phyloP scores from a whole-genome alignment of 2,797 vertebrate species.

The Centroberyx gerrardi region DNA sequence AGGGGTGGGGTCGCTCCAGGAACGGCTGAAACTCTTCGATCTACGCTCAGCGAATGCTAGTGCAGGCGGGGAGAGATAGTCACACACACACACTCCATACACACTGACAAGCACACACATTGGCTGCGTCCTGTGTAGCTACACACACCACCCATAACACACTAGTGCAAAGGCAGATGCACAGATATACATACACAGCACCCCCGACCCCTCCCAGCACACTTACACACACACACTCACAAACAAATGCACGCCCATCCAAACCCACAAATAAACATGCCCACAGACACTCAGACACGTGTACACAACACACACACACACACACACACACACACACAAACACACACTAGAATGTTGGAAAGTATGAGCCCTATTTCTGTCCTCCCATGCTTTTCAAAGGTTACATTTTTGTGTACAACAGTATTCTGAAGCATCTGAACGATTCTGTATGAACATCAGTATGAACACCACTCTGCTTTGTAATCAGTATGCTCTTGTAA shows the following conservation, averaged over 20 bases:
- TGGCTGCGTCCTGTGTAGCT: slow-evolving; percentile 5
- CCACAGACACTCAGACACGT: background rate
- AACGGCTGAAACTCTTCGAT: slow-evolving; percentile 99
- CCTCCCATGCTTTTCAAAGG: too few relatives aligned
- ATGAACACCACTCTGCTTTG: slow-evolving; percentile 32
- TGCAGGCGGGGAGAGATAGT: slow-evolving; percentile 83
- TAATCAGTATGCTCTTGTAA: slow-evolving; percentile 24
- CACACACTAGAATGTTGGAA: background rate
- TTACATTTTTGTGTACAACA: background rate
- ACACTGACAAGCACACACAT: slow-evolving; percentile 37
- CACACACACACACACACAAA: slow-evolving; percentile 3
- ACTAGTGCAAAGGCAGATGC: slow-evolving; percentile 50
- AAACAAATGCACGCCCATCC: background rate
- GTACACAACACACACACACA: background rate
- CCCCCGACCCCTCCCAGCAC: background rate
- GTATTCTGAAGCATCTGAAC: background rate
- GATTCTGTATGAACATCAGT: background rate
- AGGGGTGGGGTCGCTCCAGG: slow-evolving; percentile 99
- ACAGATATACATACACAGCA: slow-evolving; percentile 13
- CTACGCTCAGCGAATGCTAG: slow-evolving; percentile 97
- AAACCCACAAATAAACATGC: slow-evolving; percentile 1
- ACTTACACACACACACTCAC: slow-evolving; percentile 40
- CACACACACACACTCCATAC: slow-evolving; percentile 66
- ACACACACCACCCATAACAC: slow-evolving; percentile 53
- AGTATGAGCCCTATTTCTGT: too few relatives aligned